Conservation (phyloP, 2,888 invertebrate genomes). For the Lasius platythorax region DNA sequence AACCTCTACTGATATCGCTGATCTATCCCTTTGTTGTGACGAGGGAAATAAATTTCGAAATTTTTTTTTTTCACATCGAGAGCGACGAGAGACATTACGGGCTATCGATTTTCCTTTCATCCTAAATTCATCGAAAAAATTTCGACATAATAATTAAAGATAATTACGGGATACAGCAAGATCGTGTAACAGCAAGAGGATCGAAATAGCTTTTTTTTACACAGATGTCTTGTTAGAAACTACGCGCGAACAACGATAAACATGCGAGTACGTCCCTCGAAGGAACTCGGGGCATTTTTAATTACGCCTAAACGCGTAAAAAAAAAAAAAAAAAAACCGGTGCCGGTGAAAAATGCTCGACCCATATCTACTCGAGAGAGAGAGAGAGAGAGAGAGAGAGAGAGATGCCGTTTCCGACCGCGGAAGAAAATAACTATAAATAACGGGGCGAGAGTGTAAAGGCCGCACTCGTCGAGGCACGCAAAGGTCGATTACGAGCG, state of each 20-base stretch:
- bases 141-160: not conserved
- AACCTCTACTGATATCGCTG: not conserved
- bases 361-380: constrained; percentile 21
- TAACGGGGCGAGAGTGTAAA: constrained; percentile 34
- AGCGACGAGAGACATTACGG: not conserved
- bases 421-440: constrained; percentile 26
- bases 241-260: constrained; percentile 36
- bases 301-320: constrained; percentile 50
- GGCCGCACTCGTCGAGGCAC: constrained; percentile 48
- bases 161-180: constrained; percentile 6
- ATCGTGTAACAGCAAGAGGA: not conserved
- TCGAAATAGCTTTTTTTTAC: not conserved
- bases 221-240: not conserved
- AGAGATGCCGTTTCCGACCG: constrained; percentile 8
- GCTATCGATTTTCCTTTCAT: not conserved
- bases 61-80: not conserved
- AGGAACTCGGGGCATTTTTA: constrained; percentile 43
- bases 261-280: constrained; percentile 15
- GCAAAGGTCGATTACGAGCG: constrained; percentile 48
- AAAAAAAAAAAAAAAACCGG: not conserved
- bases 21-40: constrained; percentile 8
- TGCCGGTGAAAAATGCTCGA: constrained; percentile 44
- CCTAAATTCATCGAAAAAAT: constrained; percentile 6
- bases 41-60: constrained; percentile 36
- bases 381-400: not conserved